Evolutionary conservation across 1,140 invertebrate genomes (phyloP).

Genomic region (Calycopis cecrops): DNA sequence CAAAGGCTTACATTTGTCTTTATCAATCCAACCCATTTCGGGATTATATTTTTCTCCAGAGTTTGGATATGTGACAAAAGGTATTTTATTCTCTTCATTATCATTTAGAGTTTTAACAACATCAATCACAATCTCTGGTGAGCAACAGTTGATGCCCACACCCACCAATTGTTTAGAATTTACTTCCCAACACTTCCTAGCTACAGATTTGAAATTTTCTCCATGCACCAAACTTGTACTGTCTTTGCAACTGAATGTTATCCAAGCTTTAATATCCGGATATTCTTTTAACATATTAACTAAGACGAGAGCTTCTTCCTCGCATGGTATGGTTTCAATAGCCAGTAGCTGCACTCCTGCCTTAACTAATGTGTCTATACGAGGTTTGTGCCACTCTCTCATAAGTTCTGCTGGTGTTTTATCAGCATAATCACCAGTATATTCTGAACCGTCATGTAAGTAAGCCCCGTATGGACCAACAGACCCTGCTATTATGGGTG

Average conservation of each 20-base stretch:
- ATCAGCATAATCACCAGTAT: constrained; percentile 87
- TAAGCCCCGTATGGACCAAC: constrained; percentile 93
- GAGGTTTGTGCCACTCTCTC: constrained; percentile 85
- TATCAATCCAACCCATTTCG: constrained; percentile 74
- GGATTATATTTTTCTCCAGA: constrained; percentile 77
- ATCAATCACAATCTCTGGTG: constrained; percentile 77
- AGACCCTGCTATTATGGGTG: constrained; percentile 84
- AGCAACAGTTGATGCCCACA: constrained; percentile 84
- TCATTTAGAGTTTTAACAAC: constrained; percentile 75
- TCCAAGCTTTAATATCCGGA: constrained; percentile 84
- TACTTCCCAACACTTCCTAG: constrained; percentile 70
- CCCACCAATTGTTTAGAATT: constrained; percentile 78
- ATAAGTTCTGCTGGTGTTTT: constrained; percentile 77
- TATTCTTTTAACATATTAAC: constrained; percentile 84
- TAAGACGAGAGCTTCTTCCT: constrained; percentile 86
- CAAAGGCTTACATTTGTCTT: constrained; percentile 73
- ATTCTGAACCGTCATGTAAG: constrained; percentile 92
- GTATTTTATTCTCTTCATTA: constrained; percentile 53
- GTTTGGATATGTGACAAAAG: constrained; percentile 83
- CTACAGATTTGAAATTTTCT: constrained; percentile 77
- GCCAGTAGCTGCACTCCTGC: constrained; percentile 88
- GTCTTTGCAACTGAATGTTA: constrained; percentile 86
- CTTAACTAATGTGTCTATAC: constrained; percentile 83
- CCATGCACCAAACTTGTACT: constrained; percentile 75
- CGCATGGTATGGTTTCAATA: constrained; percentile 92